Conservation (phyloP, 1,140 invertebrate species). For the Diabrotica undecimpunctata region DNA sequence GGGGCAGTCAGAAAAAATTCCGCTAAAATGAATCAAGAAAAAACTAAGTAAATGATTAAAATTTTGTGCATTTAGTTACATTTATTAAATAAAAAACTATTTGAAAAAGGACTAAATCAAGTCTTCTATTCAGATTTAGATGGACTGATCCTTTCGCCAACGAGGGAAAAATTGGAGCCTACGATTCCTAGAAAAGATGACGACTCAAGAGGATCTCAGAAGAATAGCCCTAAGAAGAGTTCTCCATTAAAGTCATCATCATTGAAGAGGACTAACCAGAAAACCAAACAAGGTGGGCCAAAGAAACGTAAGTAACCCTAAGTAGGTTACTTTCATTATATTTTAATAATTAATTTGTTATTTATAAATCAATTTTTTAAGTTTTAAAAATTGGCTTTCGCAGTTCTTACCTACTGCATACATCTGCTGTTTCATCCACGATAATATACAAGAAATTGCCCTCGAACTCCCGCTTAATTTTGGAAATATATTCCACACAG, state of each 20-base stretch:
- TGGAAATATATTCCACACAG: not conserved
- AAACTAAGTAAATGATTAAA: too few species aligned
- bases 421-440: too few species aligned
- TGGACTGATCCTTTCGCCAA: slow-evolving; percentile 59
- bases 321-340: slow-evolving; percentile 12
- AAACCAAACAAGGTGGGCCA: slow-evolving; percentile 31
- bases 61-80: too few species aligned
- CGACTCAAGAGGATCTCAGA: slow-evolving; percentile 55
- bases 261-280: slow-evolving; percentile 36
- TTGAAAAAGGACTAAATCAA: not conserved
- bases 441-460: too few species aligned
- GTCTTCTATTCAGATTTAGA: slow-evolving; percentile 40
- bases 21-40: too few species aligned
- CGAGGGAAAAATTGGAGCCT: slow-evolving; percentile 67
- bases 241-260: slow-evolving; percentile 43
- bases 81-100: too few species aligned
- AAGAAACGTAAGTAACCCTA: slow-evolving; percentile 26
- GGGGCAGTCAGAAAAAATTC: too few species aligned
- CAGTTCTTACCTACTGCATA: too few species aligned
- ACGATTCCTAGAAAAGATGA: slow-evolving; percentile 63
- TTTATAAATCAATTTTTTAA: not conserved
- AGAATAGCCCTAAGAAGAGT: slow-evolving; percentile 64
- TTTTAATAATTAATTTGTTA: not conserved
- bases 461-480: too few species aligned
- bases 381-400: too few species aligned